These are phyloP conservation scores for Drosophila arizonae DNA, from an alignment of 1,140 invertebrate genomes.

Conservation along the genomic window DNA sequence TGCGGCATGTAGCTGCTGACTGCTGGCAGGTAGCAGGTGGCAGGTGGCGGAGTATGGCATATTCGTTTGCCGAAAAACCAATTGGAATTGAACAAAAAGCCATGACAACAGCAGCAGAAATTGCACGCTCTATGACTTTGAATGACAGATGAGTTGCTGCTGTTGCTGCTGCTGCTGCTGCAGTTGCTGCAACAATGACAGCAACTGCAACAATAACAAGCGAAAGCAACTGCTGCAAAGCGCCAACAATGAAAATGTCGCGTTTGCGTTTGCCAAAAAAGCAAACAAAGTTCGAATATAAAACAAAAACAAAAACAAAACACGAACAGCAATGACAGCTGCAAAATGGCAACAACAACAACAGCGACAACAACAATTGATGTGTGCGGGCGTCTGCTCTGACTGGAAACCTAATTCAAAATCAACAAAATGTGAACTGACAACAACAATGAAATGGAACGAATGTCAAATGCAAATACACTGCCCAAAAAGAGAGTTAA, in stretches of 20 bases:
- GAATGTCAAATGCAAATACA: slow-evolving; percentile 17
- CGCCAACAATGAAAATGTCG: slow-evolving; percentile 76
- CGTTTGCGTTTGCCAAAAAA: slow-evolving; percentile 60
- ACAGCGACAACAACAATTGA: slow-evolving; percentile 33
- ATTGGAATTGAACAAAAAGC: slow-evolving; percentile 77
- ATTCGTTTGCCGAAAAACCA: slow-evolving; percentile 16
- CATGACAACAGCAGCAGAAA: slow-evolving; percentile 66
- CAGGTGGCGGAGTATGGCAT: slow-evolving; percentile 27
- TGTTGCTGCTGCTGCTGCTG: slow-evolving; percentile 39
- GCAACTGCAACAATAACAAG: slow-evolving; percentile 33
- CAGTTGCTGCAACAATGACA: slow-evolving; percentile 17
- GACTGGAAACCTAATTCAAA: slow-evolving; percentile 73
- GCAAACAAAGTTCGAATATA: slow-evolving; percentile 15
- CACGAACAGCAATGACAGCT: slow-evolving; percentile 62
- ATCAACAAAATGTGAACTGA: slow-evolving; percentile 60
- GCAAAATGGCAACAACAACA: slow-evolving; percentile 55
- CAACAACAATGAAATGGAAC: slow-evolving; percentile 38
- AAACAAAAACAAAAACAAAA: slow-evolving; percentile 18
- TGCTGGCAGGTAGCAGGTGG: slow-evolving; percentile 15
- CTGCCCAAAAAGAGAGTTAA: slow-evolving; percentile 6
- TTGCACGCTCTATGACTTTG: slow-evolving; percentile 74
- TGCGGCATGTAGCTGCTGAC: slow-evolving; percentile 10
- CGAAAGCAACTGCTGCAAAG: slow-evolving; percentile 55
- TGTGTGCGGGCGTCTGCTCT: slow-evolving; percentile 32
- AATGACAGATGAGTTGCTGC: slow-evolving; percentile 71